phyloP scores from a whole-genome alignment of 1,140 invertebrate genomes.

The Lordiphosa stackelbergi region DNA sequence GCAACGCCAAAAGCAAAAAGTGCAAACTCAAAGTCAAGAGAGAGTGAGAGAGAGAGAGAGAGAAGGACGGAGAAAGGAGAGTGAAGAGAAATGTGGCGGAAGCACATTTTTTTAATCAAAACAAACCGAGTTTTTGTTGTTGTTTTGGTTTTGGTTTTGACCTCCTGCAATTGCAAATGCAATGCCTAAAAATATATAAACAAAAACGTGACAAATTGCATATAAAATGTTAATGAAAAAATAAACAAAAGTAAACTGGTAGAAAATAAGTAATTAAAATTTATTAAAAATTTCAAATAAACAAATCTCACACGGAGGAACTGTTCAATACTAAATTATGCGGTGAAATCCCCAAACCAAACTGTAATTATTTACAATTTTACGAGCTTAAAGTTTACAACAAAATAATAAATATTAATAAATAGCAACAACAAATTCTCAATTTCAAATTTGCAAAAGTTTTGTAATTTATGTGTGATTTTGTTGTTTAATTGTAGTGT shows the following conservation, averaged over 20 bases:
- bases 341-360: too few species aligned
- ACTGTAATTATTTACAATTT: too few species aligned
- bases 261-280: too few species aligned
- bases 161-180: conserved; percentile 39
- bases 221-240: conserved; percentile 6
- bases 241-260: background rate
- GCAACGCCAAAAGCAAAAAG: conserved; percentile 47
- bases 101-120: conserved; percentile 6
- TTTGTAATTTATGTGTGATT: too few species aligned
- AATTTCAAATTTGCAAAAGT: too few species aligned
- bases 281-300: too few species aligned
- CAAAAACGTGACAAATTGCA: conserved; percentile 33
- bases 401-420: too few species aligned
- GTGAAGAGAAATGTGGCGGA: conserved; percentile 11
- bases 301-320: too few species aligned
- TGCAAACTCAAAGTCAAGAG: conserved; percentile 33
- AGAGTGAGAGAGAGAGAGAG: conserved; percentile 4
- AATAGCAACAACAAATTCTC: too few species aligned
- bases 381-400: too few species aligned
- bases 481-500: too few species aligned
- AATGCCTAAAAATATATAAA: conserved; percentile 28
- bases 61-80: conserved; percentile 2
- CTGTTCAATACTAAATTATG: too few species aligned
- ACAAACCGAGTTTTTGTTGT: conserved; percentile 16
- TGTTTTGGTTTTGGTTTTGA: conserved; percentile 19